Percentiles rank a stretch among this genome's conserved stretches.
Evolutionary conservation across 2,113 vertebrate genomes (phyloP).

Genomic region (Bos indicus): DNA sequence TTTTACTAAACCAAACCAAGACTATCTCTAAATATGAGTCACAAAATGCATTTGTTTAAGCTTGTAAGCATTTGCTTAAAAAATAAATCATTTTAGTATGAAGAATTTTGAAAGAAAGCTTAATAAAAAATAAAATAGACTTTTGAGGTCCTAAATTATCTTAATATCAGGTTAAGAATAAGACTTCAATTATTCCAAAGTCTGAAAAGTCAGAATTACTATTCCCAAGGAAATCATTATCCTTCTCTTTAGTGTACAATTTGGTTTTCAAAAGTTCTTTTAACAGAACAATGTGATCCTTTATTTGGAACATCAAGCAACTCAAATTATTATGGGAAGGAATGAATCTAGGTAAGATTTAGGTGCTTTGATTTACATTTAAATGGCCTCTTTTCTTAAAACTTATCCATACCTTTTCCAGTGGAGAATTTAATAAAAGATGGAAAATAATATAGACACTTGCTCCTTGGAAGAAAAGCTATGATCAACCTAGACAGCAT

Average conservation of each 20-base stretch:
- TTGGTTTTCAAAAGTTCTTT: constrained; percentile 31
- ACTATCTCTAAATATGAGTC: background rate
- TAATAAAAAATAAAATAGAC: constrained; percentile 6
- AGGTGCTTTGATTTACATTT: constrained; percentile 14
- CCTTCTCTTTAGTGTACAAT: background rate
- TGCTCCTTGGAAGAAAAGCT: background rate
- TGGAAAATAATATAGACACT: background rate
- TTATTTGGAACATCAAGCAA: constrained; percentile 16
- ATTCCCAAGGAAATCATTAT: constrained; percentile 4
- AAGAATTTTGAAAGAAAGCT: background rate
- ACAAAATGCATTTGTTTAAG: background rate
- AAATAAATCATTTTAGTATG: background rate
- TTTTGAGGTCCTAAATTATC: background rate
- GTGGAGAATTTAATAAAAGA: background rate
- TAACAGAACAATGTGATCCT: constrained; percentile 25
- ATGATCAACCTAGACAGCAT: background rate
- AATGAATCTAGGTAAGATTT: background rate
- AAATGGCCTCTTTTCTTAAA: constrained; percentile 7
- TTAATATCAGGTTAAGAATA: constrained; percentile 5
- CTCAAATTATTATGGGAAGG: constrained; percentile 24
- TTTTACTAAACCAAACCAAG: background rate
- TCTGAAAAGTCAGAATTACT: constrained; percentile 37
- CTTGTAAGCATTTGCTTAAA: background rate
- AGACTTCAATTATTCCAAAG: constrained; percentile 12
- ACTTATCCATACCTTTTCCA: background rate